Conservation (phyloP, 2,113 vertebrate species). For the Brienomyrus brachyistius region DNA sequence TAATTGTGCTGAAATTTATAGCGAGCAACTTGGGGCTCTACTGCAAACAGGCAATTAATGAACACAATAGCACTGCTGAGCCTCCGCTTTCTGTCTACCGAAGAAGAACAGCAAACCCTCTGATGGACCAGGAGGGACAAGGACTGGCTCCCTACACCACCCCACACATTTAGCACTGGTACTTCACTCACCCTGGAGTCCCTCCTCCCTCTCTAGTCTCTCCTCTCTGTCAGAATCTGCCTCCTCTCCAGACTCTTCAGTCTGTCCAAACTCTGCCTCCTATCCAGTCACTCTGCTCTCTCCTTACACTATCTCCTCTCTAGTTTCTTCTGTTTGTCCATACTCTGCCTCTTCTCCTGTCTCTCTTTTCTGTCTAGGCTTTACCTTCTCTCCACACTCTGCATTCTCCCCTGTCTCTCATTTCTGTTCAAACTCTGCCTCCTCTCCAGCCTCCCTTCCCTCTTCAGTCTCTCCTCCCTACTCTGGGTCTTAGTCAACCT, state of each 20-base stretch:
- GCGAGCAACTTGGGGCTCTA: slow-evolving; percentile 28
- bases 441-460: neutral
- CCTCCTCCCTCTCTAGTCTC: neutral
- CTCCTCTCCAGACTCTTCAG: neutral
- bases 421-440: neutral
- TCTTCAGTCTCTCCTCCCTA: neutral
- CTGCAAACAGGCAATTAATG: slow-evolving; percentile 51
- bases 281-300: neutral
- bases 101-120: slow-evolving; percentile 26
- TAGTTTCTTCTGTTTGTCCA: neutral
- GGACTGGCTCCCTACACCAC: neutral
- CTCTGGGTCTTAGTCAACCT: neutral
- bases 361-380: neutral
- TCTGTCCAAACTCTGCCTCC: neutral
- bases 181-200: neutral
- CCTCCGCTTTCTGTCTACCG: slow-evolving; percentile 52
- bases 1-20: slow-evolving; percentile 52
- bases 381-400: neutral
- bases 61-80: slow-evolving; percentile 40
- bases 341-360: neutral
- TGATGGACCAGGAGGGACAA: neutral
- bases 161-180: neutral
- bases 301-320: neutral
- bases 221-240: neutral
- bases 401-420: neutral